Percentiles rank a stretch among this genome's conserved stretches.
Conservation (phyloP, 2,113 vertebrate genomes). For the Coreoperca whiteheadi region DNA sequence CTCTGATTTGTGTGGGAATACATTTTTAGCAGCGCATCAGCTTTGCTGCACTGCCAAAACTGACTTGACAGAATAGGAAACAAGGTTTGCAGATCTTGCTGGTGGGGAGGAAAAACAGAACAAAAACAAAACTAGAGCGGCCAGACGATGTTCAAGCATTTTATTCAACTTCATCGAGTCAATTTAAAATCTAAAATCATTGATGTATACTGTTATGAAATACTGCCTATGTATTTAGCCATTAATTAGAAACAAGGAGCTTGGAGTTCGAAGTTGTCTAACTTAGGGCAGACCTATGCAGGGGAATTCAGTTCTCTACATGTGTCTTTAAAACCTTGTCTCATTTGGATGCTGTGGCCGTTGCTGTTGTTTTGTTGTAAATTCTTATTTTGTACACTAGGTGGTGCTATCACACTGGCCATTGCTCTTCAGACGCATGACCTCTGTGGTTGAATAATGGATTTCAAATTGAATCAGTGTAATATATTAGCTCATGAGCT, state of each 20-base stretch:
- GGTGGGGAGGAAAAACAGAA: background rate
- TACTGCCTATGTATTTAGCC: background rate
- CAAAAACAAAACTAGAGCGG: too few species aligned
- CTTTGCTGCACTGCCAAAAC: background rate
- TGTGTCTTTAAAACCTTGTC: background rate
- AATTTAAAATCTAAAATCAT: background rate
- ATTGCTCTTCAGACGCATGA: background rate
- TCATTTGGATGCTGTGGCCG: background rate
- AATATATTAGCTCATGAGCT: conserved; percentile 37
- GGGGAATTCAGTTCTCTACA: background rate
- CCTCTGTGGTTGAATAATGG: conserved; percentile 40
- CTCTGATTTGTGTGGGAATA: background rate
- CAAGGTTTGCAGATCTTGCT: background rate
- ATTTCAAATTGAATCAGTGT: conserved; percentile 59
- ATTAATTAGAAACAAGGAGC: background rate
- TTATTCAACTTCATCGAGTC: background rate
- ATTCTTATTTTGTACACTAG: conserved; percentile 26
- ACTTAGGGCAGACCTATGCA: background rate
- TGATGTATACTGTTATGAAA: background rate
- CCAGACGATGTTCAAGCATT: background rate
- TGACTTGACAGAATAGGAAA: background rate
- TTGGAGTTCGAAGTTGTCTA: background rate
- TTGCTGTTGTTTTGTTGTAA: background rate
- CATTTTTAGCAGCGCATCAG: background rate
- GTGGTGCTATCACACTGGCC: conserved; percentile 31